Evolutionary conservation across 1,140 invertebrate species (phyloP), one percentile per base, ranked within the genome.

Genomic region (Centruroides sculpturatus): DNA sequence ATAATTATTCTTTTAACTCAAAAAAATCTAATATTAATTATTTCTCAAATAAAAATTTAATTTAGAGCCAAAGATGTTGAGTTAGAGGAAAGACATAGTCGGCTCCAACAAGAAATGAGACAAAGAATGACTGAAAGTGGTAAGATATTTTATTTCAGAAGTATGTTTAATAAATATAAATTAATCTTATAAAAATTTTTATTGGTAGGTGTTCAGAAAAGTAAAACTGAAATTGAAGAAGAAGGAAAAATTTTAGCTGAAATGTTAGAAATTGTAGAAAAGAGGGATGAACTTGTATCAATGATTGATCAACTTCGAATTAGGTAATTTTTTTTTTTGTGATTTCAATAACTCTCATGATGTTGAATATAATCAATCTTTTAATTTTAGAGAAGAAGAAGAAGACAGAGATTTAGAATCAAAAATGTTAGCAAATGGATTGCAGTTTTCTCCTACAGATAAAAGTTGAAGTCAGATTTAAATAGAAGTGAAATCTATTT

Each of bases 221-320:
- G 81, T 49, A 76, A 77, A 52, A 81, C 81, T 46, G 85, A 88
- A 66, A 80, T 85, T 34, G 82, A 82, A 60, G 81, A 82, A 61
- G 86, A 89, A 74, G 81, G 84, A 47, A 80, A 81, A 64, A 86
- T 89, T 69, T 77, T 90, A 56, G 81, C 83, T 62, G 86, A 90
- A 76, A 86, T 89, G 81, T 74, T 89, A 69, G 84, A 88, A 71
- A 88, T 89, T 67, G 85, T 88, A 51, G 82, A 86, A 59, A 85
- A 86, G 72, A 76, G 85, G 57, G 84, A 84, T 67, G 79, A 80
- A 8, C 74, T 87, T 35, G 82, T 84, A 59, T 77, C 78, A 59
- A 74, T 84, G 66, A 71, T 86, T 66, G 84, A 86, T n/a, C 61
- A 66, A 56, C 57, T 69, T 47, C 52, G 61, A 61, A 51, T 66